Conservation (phyloP, 2,113 vertebrate genomes). For the Cygnus atratus region DNA sequence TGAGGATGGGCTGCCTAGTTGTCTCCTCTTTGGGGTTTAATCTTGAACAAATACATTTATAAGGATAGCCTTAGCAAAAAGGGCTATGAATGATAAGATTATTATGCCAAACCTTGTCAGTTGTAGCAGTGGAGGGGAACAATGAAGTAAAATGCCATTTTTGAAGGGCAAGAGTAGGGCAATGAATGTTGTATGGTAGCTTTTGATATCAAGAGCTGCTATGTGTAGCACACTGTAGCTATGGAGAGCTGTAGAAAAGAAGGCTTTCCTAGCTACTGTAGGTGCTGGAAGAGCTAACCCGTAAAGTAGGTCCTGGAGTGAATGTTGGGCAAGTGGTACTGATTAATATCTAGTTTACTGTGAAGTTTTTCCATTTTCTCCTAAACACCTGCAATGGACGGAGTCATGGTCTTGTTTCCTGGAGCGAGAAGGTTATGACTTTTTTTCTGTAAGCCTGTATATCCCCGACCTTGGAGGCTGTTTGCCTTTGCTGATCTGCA, state of each 20-base stretch:
- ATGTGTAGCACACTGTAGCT: not conserved
- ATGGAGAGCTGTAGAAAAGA: not conserved
- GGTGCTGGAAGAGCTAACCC: not conserved
- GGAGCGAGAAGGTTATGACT: not conserved
- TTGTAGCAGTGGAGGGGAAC: not conserved
- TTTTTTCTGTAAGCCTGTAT: not conserved
- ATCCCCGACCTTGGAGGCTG: not conserved
- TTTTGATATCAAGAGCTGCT: not conserved
- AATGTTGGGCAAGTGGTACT: not conserved
- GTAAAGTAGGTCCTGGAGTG: not conserved
- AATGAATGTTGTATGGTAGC: not conserved
- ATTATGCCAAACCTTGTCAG: not conserved
- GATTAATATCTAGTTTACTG: not conserved
- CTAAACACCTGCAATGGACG: too few relatives aligned
- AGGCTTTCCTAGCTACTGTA: not conserved
- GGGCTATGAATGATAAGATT: not conserved
- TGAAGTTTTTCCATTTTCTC: not conserved
- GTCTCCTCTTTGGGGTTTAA: not conserved
- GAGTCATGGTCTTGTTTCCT: not conserved
- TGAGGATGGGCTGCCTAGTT: not conserved
- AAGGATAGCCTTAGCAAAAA: not conserved
- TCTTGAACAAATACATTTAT: not conserved
- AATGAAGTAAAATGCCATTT: not conserved
- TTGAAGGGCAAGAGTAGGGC: not conserved
- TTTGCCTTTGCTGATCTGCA: not conserved